A percentile compares a stretch with the other conserved stretches of the same genome.
These are phyloP conservation scores for Cranoglanis bouderius DNA, from an alignment of 2,113 vertebrate genomes.

Conservation along the genomic window DNA sequence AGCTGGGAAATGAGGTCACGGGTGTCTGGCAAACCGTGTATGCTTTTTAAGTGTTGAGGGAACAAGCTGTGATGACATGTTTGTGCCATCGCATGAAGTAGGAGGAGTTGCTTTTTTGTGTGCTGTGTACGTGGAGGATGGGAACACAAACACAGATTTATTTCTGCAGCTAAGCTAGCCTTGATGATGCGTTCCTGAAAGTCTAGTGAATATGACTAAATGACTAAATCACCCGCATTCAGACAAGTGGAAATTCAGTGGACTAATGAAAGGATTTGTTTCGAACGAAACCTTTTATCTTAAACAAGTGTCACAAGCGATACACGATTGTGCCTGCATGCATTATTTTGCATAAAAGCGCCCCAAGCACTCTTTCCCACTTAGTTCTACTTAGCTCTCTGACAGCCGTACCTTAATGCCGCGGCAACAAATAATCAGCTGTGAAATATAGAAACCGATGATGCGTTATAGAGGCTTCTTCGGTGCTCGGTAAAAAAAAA, in stretches of 20 bases:
- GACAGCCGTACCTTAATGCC: conserved; percentile 39
- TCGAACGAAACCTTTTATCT: conserved; percentile 35
- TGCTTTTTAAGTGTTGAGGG: not conserved
- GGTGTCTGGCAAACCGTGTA: not conserved
- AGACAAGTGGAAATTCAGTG: conserved; percentile 19
- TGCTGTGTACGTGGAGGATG: conserved; percentile 15
- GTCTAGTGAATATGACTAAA: conserved; percentile 2
- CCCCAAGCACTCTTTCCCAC: conserved; percentile 28
- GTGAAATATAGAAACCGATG: conserved; percentile 43
- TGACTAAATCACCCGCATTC: conserved; percentile 20
- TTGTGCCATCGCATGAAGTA: conserved; percentile 23
- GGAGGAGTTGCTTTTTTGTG: conserved; percentile 13
- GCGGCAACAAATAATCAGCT: conserved; percentile 42
- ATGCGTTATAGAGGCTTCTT: conserved; percentile 34
- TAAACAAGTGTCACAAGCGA: conserved; percentile 41
- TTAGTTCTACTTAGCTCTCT: conserved; percentile 36
- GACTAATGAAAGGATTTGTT: conserved; percentile 41
- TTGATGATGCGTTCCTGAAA: conserved; percentile 15
- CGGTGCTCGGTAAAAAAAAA: not conserved
- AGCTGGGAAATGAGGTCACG: conserved; percentile 28
- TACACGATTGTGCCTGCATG: conserved; percentile 27
- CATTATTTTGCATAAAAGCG: conserved; percentile 38
- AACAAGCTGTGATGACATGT: conserved; percentile 40
- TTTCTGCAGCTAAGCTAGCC: not conserved
- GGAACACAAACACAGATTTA: conserved; percentile 7